A percentile compares a stretch with the other conserved stretches of the same genome.
These are phyloP conservation scores for Centroberyx gerrardi DNA, from an alignment of 2,797 vertebrate species.

Conservation along the genomic window DNA sequence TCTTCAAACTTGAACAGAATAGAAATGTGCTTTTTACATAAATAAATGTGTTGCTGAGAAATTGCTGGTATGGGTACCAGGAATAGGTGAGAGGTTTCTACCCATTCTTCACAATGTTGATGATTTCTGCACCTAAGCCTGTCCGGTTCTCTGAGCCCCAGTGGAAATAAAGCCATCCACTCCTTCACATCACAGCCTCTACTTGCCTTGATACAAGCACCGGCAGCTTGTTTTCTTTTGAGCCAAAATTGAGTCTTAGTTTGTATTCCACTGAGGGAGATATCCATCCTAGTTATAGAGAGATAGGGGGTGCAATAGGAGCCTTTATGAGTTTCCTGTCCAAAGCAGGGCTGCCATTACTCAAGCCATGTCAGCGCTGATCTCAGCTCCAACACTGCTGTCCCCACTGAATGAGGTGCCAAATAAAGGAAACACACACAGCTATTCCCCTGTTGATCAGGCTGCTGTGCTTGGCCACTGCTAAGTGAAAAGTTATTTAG, in stretches of 20 bases:
- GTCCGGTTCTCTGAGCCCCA: background rate
- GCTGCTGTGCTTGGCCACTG: constrained; percentile 23
- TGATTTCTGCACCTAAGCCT: background rate
- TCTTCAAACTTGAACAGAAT: background rate
- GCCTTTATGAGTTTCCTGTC: constrained; percentile 62
- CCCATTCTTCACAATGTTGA: background rate
- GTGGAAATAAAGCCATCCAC: constrained; percentile 22
- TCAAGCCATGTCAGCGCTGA: constrained; percentile 40
- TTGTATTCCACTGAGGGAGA: constrained; percentile 38
- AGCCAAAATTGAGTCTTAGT: constrained; percentile 35
- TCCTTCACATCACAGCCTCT: constrained; percentile 9
- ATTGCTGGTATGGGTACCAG: too few relatives aligned
- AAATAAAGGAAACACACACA: constrained; percentile 28
- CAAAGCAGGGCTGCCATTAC: constrained; percentile 45
- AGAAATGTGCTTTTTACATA: background rate
- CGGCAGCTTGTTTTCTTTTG: constrained; percentile 19
- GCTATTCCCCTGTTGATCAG: constrained; percentile 21
- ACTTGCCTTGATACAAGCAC: constrained; percentile 2
- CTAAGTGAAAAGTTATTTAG: constrained; percentile 32
- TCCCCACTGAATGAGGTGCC: constrained; percentile 17
- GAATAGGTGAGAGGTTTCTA: background rate
- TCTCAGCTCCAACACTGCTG: constrained; percentile 28
- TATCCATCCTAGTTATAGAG: constrained; percentile 45
- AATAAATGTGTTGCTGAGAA: too few relatives aligned
- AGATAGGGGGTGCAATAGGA: constrained; percentile 41